Percentiles rank a stretch among this genome's conserved stretches.
These are phyloP conservation scores for Pyrocephalus nanus DNA, from an alignment of 2,797 vertebrate genomes.

Conservation along the genomic window DNA sequence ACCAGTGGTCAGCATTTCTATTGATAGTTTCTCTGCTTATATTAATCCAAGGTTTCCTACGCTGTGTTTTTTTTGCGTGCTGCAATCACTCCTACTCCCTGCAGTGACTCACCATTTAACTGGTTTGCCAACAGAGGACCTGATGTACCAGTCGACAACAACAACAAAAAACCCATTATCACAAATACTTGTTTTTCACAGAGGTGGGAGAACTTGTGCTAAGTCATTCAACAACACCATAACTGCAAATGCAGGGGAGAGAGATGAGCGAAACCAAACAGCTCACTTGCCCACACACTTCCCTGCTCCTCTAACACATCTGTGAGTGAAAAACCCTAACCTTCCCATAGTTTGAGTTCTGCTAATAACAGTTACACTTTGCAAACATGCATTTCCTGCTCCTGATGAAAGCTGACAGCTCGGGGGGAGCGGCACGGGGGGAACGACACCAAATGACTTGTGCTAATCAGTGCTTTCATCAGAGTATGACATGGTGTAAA, in stretches of 20 bases:
- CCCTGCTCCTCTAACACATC: neutral
- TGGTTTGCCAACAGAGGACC: constrained; percentile 55
- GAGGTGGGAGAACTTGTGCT: constrained; percentile 18
- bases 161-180: constrained; percentile 18
- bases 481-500: neutral
- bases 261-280: constrained; percentile 10
- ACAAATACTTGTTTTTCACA: constrained; percentile 36
- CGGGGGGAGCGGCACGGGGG: neutral
- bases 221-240: neutral
- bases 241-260: constrained; percentile 14
- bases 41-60: constrained; percentile 23
- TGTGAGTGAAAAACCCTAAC: neutral
- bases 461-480: constrained; percentile 45
- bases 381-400: constrained; percentile 1
- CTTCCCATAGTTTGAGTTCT: neutral
- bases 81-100: constrained; percentile 32
- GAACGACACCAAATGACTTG: neutral
- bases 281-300: constrained; percentile 32
- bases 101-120: constrained; percentile 29
- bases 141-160: constrained; percentile 45
- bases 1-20: neutral
- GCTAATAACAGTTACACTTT: neutral
- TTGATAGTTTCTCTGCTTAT: constrained; percentile 5
- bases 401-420: constrained; percentile 42
- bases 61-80: neutral